Conservation (phyloP, 1,140 invertebrate genomes). For the Wiebesia pumilae region DNA sequence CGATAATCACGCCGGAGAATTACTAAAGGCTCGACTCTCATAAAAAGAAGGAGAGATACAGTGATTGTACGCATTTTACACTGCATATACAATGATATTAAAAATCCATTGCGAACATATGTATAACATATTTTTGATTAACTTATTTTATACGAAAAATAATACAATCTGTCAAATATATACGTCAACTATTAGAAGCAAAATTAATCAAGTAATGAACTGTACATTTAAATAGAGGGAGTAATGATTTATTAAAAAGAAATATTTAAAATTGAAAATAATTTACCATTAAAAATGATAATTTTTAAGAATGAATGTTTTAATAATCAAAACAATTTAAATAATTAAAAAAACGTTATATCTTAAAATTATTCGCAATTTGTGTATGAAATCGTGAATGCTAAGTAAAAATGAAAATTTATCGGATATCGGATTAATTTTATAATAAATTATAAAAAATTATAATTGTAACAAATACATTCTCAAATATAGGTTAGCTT, state of each 20-base stretch:
- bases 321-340: too few species aligned
- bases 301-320: too few species aligned
- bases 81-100: neutral
- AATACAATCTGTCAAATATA: neutral
- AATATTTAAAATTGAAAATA: too few species aligned
- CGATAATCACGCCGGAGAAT: slow-evolving; percentile 52
- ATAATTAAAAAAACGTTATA: too few species aligned
- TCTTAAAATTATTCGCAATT: too few species aligned
- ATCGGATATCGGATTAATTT: too few species aligned
- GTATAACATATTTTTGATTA: neutral
- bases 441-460: too few species aligned
- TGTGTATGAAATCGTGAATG: too few species aligned
- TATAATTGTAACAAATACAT: too few species aligned
- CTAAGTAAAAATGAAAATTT: too few species aligned
- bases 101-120: neutral
- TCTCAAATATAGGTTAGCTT: too few species aligned
- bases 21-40: slow-evolving; percentile 16
- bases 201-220: neutral
- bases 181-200: neutral
- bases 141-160: neutral
- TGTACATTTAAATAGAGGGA: neutral
- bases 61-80: slow-evolving; percentile 14
- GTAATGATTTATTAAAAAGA: neutral
- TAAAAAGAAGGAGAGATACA: neutral
- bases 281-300: too few species aligned